Base-by-base conservation (phyloP, 2,888 invertebrate species). In the Mythimna loreyi region DNA sequence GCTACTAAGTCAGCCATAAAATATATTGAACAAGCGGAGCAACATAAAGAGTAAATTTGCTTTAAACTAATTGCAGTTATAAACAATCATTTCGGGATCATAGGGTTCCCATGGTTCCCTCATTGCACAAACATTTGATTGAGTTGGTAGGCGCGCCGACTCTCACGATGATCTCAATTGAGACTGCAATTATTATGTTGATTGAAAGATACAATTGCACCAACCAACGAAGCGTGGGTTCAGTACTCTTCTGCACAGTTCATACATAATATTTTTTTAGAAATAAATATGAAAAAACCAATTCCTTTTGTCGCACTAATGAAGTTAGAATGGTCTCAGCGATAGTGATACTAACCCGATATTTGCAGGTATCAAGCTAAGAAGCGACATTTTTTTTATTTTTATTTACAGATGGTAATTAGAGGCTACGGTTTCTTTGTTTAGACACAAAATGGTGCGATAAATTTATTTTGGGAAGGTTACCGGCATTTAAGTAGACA, bases 161-260 rank as follows among this genome's bases (percentile, higher is more conserved):
- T 56, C 59, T 50, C 47, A 30, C 11, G 55, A 50, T 28, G 23
- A 62, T 40, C 47, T 71, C 33, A 25, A 53, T 72, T 53, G 30
- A 40, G 25, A 57, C 30, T 57, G 23, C 16, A 57, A 63, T 67
- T 56, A 53, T 43, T 36, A 58, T 33, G 36, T 60, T 67, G 57
- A 52, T 63, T 56, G 58, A 62, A 50, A 72, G 53, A 68, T 76
- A 58, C 40, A 55, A 68, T 69, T 62, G 68, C 25, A 53, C 30
- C 57, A 53, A 21, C 13, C 25, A 9, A 21, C 7, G 13, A 25
- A 58, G 49, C 58, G 57, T 76, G 47, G 58, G 68, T 58, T 36
- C 52, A 6, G 30, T 19, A 40, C 53, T 67, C 40, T 30, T 58
- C 28, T 40, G 23, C 11, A n/a, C 30, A 40, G 36, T 23, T 57